Base-by-base conservation (phyloP, 2,797 vertebrate species). In the Lagocephalus sceleratus region DNA sequence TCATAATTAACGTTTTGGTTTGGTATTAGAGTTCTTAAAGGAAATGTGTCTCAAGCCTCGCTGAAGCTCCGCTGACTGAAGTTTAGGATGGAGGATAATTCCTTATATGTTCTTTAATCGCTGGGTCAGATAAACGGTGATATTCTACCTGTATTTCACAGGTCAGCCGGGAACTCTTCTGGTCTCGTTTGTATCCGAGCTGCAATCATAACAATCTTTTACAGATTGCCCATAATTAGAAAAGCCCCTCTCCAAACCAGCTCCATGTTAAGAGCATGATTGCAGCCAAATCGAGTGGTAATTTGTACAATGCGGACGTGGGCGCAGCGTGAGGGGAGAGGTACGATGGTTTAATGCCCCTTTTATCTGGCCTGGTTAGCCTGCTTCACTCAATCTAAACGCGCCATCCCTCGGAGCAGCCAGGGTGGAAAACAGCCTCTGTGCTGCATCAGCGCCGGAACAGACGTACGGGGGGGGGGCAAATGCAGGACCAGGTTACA, bases 261-360 rank as follows among this genome's bases (percentile, higher is more conserved):
- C 86, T 87, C 82, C 75, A 87, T 87, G 85, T 89, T 89, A 87
- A 88, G 85, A 85, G 84, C 85, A 86, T 88, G 88, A 89, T 88
- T 87, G 88, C 85, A 86, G 85, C 78, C 82, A 87, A 87, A 88
- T 87, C 85, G 83, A 84, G 86, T 83, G 80, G 86, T 88, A 88
- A 89, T 90, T 88, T 89, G 87, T 83, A 81, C 71, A 76, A 88
- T 88, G 84, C 80, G 63, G 77, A 84, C 79, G 81, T 66, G 82
- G 78, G 69, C 68, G 62, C 73, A 62, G 71, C 63, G 74, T 66
- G 81, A 86, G 68, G 81, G 75, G 79, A 81, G 72, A 85, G 77
- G 71, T 85, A 73, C 71, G 76, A 79, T 75, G 80, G 67, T 85
- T 85, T 86, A 84, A 86, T 87, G 68, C 77, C 81, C 82, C 74